Conservation (phyloP, 2,888 invertebrate species). For the Apotomis capreana region DNA sequence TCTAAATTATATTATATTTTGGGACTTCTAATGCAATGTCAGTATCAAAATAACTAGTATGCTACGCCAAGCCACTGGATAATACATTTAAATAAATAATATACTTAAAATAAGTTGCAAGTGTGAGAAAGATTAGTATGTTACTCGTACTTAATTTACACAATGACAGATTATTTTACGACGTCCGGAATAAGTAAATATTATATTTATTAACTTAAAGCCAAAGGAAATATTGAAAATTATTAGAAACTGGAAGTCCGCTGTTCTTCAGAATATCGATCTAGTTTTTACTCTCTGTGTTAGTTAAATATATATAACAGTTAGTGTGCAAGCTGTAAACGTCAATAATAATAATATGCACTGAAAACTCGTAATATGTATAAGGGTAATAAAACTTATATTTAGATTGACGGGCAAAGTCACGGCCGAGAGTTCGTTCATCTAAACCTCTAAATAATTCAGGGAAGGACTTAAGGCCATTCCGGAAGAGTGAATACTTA, state of each 20-base stretch:
- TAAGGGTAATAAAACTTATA: background rate
- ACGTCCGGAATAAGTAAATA: no score
- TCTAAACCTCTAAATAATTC: slow-evolving; percentile 21
- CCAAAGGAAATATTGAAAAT: no score
- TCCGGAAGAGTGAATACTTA: slow-evolving; percentile 8
- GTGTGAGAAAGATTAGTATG: background rate
- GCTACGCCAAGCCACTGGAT: background rate
- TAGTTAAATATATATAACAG: no score
- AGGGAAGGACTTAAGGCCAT: background rate
- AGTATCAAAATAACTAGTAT: slow-evolving; percentile 4
- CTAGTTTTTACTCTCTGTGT: no score
- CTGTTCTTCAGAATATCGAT: no score
- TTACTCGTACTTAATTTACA: no score
- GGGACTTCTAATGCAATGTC: background rate
- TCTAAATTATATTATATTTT: background rate
- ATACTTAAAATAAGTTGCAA: no score
- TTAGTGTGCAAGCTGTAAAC: no score
- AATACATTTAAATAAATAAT: no score
- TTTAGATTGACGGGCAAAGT: slow-evolving; percentile 14
- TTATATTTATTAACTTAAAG: no score
- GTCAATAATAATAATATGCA: background rate
- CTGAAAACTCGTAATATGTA: background rate
- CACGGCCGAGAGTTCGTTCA: slow-evolving; percentile 11
- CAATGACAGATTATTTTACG: no score
- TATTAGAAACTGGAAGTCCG: no score